A percentile compares a stretch with the other conserved stretches of the same genome.
Conservation (phyloP, 2,888 invertebrate species). For the Sthenelais limicola region DNA sequence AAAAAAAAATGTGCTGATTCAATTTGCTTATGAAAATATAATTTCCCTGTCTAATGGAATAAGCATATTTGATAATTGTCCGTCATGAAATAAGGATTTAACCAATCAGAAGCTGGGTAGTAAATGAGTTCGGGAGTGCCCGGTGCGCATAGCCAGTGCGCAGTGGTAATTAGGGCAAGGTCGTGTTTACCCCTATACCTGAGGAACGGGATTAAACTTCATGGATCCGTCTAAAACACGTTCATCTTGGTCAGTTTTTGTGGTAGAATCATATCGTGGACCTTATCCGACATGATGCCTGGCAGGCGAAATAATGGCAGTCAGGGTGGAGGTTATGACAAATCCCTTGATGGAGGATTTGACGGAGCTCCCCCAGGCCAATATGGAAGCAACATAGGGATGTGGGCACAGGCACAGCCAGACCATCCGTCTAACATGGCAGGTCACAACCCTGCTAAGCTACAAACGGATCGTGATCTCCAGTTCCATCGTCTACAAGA, state of each 20-base stretch:
- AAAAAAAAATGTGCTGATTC: too few species aligned
- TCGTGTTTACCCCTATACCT: slow-evolving; percentile 29
- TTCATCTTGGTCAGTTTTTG: too few species aligned
- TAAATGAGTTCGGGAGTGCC: background rate
- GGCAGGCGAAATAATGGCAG: slow-evolving; percentile 43
- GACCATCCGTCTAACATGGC: background rate
- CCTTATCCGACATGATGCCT: slow-evolving; percentile 42
- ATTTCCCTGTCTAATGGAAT: too few species aligned
- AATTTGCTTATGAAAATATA: too few species aligned
- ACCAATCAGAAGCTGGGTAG: background rate
- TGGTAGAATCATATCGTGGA: too few species aligned
- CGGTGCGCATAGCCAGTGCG: slow-evolving; percentile 32
- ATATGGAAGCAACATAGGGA: slow-evolving; percentile 39
- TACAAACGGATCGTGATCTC: slow-evolving; percentile 38
- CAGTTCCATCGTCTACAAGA: slow-evolving; percentile 58
- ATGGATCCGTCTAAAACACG: slow-evolving; percentile 8
- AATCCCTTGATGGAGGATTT: slow-evolving; percentile 7
- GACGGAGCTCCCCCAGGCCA: slow-evolving; percentile 8
- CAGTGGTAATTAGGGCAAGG: slow-evolving; percentile 39
- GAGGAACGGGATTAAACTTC: background rate
- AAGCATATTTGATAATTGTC: too few species aligned
- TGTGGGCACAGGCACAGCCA: background rate
- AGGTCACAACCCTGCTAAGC: slow-evolving; percentile 14
- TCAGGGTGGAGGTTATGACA: slow-evolving; percentile 48
- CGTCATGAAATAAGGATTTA: too few species aligned